These are phyloP conservation scores for Hedychridium roseum DNA, from an alignment of 2,888 invertebrate genomes.

Conservation along the genomic window DNA sequence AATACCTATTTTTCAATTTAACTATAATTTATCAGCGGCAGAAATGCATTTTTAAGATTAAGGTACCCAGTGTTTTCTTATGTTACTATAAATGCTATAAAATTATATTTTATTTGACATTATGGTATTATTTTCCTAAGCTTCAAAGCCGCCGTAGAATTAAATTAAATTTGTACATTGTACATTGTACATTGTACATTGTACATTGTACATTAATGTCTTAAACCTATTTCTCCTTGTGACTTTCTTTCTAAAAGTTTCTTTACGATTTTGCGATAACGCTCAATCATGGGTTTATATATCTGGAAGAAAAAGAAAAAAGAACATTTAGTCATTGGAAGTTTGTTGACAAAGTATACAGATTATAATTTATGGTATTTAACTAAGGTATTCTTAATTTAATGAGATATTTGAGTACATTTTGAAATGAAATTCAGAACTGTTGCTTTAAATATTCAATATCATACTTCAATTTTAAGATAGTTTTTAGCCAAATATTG, in stretches of 20 bases:
- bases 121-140: too few species aligned
- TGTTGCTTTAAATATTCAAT: too few species aligned
- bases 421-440: too few species aligned
- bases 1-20: too few species aligned
- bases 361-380: too few species aligned
- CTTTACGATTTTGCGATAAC: slow-evolving; percentile 68
- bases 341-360: not conserved
- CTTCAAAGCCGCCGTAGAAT: too few species aligned
- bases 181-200: not conserved
- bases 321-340: slow-evolving; percentile 8
- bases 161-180: not conserved
- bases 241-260: slow-evolving; percentile 8
- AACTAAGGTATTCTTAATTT: too few species aligned
- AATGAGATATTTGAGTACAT: too few species aligned
- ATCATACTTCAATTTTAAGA: too few species aligned
- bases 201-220: not conserved
- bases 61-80: not conserved
- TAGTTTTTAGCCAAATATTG: too few species aligned
- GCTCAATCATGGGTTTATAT: slow-evolving; percentile 76
- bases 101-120: not conserved
- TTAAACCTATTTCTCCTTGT: not conserved
- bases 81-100: not conserved
- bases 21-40: too few species aligned
- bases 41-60: not conserved
- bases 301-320: slow-evolving; percentile 63